Evolutionary conservation across 2,888 invertebrate species (phyloP), one percentile per base, ranked within the genome.

Genomic region (Scrobipalpa atriplicella): DNA sequence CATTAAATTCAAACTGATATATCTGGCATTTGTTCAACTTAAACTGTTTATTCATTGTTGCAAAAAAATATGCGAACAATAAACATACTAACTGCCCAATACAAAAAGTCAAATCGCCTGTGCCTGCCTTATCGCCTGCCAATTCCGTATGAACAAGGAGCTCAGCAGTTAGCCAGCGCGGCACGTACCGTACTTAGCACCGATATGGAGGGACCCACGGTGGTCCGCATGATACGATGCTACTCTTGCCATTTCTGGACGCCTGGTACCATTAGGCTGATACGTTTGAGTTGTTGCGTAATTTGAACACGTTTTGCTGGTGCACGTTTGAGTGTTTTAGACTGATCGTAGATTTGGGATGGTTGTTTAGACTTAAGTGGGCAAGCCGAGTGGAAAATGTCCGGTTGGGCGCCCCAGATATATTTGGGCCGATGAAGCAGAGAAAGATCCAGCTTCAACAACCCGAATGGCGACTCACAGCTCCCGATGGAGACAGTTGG

Each of bases 191-290:
- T 18, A 64, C 29, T 64, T 56, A 64, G 18, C 1, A 16, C 54
- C 56, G 66, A 69, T 65, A 70, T 68, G 71, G 70, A 72, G 66
- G 64, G 62, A 68, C 47, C 65, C 60, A 38, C 29, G 78, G 79
- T 78, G 79, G 79, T 75, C 78, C 18, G 58, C 70, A 67, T 73
- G 72, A 73, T 73, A 29, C 36, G 38, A 58, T n/a, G 58, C n/a
- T 58, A 72, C 67, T 51, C 63, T 69, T 66, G 67, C 78, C 51
- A 16, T 67, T 64, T 67, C 58, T 67, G 60, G 18, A 13, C 39
- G 64, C 67, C 64, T 60, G 38, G 66, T 66, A 66, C 61, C 41
- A 38, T 58, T 38, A 58, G 38, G 36, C 58, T 3, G 13, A 16
- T 29, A 58, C 16, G 38, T 38, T 29, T 38, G 29, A 38, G 29